These are phyloP conservation scores for Alsophila aescularia DNA, from an alignment of 2,888 invertebrate species.

Conservation along the genomic window DNA sequence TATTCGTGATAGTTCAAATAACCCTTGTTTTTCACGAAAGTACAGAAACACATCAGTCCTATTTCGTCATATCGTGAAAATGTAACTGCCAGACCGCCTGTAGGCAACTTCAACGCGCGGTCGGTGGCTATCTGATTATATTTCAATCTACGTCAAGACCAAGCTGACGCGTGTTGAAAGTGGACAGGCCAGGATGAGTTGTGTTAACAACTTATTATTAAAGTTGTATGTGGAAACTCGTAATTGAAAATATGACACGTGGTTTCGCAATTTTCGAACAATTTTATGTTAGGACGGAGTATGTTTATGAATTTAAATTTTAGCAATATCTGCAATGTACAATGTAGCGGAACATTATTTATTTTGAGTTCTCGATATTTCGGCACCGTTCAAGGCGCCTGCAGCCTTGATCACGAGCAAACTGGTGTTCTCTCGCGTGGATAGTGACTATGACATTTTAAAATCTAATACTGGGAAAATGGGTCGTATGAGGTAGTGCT, in stretches of 20 bases:
- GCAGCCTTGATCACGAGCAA: too few species aligned
- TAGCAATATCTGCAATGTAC: too few species aligned
- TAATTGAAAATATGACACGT: background rate
- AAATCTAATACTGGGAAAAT: too few species aligned
- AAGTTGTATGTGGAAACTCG: background rate
- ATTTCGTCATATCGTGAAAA: slow-evolving; percentile 6
- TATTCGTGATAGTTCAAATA: slow-evolving; percentile 22
- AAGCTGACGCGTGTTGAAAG: background rate
- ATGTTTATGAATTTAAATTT: too few species aligned
- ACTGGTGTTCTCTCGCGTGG: too few species aligned
- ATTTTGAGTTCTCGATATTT: too few species aligned
- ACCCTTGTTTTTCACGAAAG: slow-evolving; percentile 22
- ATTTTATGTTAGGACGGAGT: too few species aligned
- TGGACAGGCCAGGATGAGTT: background rate
- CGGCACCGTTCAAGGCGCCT: too few species aligned
- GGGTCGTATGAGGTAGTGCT: too few species aligned
- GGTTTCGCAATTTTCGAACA: too few species aligned
- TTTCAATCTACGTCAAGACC: background rate
- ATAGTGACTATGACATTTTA: too few species aligned
- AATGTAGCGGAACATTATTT: too few species aligned
- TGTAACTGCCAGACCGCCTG: background rate
- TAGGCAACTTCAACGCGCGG: background rate
- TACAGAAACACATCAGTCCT: slow-evolving; percentile 11
- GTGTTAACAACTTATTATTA: slow-evolving; percentile 1
- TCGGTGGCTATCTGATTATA: background rate